Percentiles rank a stretch among this genome's conserved stretches.
These are phyloP conservation scores for Antennarius maculatus DNA, from an alignment of 2,797 vertebrate genomes.

Conservation along the genomic window DNA sequence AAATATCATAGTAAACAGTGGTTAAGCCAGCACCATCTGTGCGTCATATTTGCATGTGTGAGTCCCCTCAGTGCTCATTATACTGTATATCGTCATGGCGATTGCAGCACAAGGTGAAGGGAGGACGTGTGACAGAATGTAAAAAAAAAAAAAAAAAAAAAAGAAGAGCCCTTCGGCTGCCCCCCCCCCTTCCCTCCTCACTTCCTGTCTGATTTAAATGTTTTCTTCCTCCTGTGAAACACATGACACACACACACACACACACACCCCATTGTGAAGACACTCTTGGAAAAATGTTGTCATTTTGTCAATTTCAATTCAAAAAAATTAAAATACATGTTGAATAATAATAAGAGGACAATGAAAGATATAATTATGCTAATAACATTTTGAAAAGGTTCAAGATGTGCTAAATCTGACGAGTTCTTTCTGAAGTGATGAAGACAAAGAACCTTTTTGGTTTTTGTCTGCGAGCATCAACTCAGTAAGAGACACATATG, in stretches of 20 bases:
- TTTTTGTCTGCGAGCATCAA: conserved; percentile 16
- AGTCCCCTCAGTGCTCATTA: conserved; percentile 22
- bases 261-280: conserved; percentile 5
- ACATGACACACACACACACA: conserved; percentile 39
- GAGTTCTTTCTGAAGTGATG: background rate
- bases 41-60: conserved; percentile 18
- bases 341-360: conserved; percentile 5
- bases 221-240: conserved; percentile 54
- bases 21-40: conserved; percentile 5
- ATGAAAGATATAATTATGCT: conserved; percentile 7
- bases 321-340: conserved; percentile 23
- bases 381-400: conserved; percentile 15
- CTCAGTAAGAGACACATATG: conserved; percentile 18
- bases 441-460: conserved; percentile 18
- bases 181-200: conserved; percentile 40
- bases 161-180: conserved; percentile 13
- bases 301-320: conserved; percentile 21
- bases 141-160: conserved; percentile 30
- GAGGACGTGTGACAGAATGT: conserved; percentile 50
- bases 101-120: conserved; percentile 45
- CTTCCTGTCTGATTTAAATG: conserved; percentile 57
- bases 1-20: conserved; percentile 8
- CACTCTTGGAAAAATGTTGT: conserved; percentile 22
- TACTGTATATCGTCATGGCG: conserved; percentile 20
- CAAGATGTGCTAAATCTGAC: no score